A percentile compares a stretch with the other conserved stretches of the same genome.
phyloP scores from a whole-genome alignment of 2,113 vertebrate genomes.

The Climacteris rufus region DNA sequence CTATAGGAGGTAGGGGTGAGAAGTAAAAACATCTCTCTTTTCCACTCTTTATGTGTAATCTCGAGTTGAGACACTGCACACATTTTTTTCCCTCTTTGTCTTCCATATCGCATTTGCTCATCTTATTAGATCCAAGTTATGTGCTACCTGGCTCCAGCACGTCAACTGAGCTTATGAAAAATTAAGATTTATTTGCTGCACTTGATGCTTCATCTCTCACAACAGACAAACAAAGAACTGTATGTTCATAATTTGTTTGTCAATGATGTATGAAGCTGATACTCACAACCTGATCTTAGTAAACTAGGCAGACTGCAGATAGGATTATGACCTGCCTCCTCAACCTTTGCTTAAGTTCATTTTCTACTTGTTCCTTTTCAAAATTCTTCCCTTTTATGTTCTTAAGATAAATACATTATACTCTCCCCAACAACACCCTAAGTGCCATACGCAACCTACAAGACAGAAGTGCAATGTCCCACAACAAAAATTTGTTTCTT shows the following conservation, averaged over 20 bases:
- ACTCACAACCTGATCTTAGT: constrained; percentile 58
- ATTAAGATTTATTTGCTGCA: constrained; percentile 71
- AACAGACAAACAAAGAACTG: constrained; percentile 69
- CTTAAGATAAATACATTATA: background rate
- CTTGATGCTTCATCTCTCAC: constrained; percentile 55
- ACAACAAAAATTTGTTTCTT: background rate
- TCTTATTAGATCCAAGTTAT: constrained; percentile 59
- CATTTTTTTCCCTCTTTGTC: background rate
- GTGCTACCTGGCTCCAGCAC: constrained; percentile 16
- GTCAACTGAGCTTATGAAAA: constrained; percentile 63
- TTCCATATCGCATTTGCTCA: background rate
- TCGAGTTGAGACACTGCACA: background rate
- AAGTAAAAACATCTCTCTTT: background rate
- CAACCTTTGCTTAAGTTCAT: background rate
- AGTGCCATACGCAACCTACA: background rate
- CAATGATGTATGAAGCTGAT: constrained; percentile 72
- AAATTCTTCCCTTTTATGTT: background rate
- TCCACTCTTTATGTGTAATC: background rate
- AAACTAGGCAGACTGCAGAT: constrained; percentile 39
- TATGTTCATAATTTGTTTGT: constrained; percentile 72
- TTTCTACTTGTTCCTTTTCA: background rate
- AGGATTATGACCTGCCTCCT: constrained; percentile 27
- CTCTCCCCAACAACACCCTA: background rate
- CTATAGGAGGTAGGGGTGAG: background rate
- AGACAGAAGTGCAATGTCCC: background rate